Base-by-base conservation (phyloP, 92 coral and sea anemone species). In the Phenganax subtilis region DNA sequence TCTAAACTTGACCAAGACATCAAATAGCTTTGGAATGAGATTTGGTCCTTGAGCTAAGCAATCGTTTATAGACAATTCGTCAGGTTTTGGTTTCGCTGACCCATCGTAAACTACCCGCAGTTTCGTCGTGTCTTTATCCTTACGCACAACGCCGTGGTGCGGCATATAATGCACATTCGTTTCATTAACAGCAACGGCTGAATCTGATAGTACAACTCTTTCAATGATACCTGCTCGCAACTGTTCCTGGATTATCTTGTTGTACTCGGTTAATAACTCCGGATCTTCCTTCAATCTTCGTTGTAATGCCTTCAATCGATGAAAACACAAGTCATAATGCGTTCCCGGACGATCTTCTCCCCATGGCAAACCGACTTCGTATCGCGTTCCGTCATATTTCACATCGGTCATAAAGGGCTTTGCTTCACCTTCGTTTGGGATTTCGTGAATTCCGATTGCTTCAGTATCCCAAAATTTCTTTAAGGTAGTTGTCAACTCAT, bases 21-120 rank as follows among this genome's bases (percentile, higher is more conserved):
- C 57, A 20, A 72, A 72, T 30, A 72, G 44, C 44, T 51, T 51
- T 11, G 77, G 77, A 12, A 72, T n/a, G 16, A 15, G 30, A 27
- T 72, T 72, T 2, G 77, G 28, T 7, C 77, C 77, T 51, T 51
- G 57, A 2, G 47, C 57, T 29, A 72, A 55, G 57, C 58, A 72
- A 55, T 72, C 77, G n/a, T 72, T 72, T 51, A 72, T 51, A 1
- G 77, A 72, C 3, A 10, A 6, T 4, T 72, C 77, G 17, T 55
- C 77, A 8, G 8, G 29, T 1, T 51, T 5, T 7, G 59, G 57
- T 44, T 72, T 72, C 3, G 77, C 58, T 53, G 59, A 72, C 3
- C 77, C 77, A 53, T 72, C 77, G 17, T 51, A 72, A 4, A 72
- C 77, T 0, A 72, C 44, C n/a, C 77, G 11, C 28, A 72, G 8